phyloP scores from a whole-genome alignment of 2,113 vertebrate species.

The Pelecanus crispus region DNA sequence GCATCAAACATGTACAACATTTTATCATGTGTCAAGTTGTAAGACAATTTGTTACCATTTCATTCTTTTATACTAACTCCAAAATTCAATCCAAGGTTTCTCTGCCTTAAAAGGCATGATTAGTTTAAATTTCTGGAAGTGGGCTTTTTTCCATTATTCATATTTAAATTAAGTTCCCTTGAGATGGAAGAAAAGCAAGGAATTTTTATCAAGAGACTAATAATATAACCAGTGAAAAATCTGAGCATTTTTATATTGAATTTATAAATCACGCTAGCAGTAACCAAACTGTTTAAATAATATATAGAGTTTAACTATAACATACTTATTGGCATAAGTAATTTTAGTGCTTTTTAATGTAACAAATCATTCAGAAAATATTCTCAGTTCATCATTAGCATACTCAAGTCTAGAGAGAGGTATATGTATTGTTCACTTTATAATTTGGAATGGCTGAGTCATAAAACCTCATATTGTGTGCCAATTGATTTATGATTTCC shows the following conservation, averaged over 20 bases:
- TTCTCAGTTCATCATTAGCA: conserved; percentile 12
- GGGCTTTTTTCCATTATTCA: conserved; percentile 63
- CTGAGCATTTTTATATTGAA: conserved; percentile 59
- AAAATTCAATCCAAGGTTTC: conserved; percentile 35
- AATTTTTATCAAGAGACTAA: conserved; percentile 74
- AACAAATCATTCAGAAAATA: conserved; percentile 14
- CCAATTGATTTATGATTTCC: not conserved
- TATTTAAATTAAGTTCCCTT: conserved; percentile 73
- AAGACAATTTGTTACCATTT: conserved; percentile 10
- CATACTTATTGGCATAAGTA: conserved; percentile 26
- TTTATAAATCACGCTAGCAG: conserved; percentile 54
- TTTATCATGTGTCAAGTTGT: not conserved
- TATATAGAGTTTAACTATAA: conserved; percentile 38
- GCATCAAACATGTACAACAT: not conserved
- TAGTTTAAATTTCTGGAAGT: conserved; percentile 61
- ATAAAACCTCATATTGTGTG: not conserved
- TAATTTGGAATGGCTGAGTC: not conserved
- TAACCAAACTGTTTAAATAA: conserved; percentile 53
- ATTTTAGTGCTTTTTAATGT: conserved; percentile 9
- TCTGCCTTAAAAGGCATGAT: conserved; percentile 44
- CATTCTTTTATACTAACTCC: not conserved
- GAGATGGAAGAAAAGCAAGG: conserved; percentile 69
- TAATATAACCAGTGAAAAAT: conserved; percentile 62
- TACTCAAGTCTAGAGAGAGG: not conserved
- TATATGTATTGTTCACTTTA: not conserved